Evolutionary conservation across 2,888 invertebrate genomes (phyloP), one percentile per base, ranked within the genome.

Genomic region (Beris chalybata): DNA sequence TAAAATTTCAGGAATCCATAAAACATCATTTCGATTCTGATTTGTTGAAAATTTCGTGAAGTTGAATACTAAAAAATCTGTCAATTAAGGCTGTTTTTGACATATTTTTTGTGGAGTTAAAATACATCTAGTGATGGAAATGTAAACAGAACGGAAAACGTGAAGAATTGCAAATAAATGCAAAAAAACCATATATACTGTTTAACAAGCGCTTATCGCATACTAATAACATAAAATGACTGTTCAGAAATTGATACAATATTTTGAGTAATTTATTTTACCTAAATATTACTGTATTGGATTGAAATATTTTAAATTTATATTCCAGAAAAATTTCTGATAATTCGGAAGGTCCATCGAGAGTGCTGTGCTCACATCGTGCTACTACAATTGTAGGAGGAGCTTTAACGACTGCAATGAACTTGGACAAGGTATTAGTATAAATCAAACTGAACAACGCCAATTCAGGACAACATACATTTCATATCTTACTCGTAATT

Each of bases 191-290:
- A 9, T 22, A 1, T 4, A 38, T 38, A 38, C 9, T 38, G 38
- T 7, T 7, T 7, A 38, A 38, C 9, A 38, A 38, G 9, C 38
- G 38, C 38, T 38, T 5, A 38, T 3, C 38, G 2, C 38, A 7
- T 38, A 38, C 22, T 29, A n/a, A 12, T 30, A 54, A 54, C 30
- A n/a, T n/a, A 53, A 31, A 13, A 64, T 54, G 64, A 64, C 64
- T n/a, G 64, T 64, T 44, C 53, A 54, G 32, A 64, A 64, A 15
- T 31, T 64, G n/a, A 61, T 61, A 31, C 31, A 15, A 15, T 61
- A 61, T 61, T 61, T 61, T 38, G 61, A 61, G 61, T 61, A 61
- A 61, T 31, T 61, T 9, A 52, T 61, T 32, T 3, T 22, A 22
- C 22, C 22, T 22, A 22, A 22, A 53, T 13, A 7, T 9, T n/a